Conservation (phyloP, 2,888 invertebrate species). For the Latrodectus hesperus region DNA sequence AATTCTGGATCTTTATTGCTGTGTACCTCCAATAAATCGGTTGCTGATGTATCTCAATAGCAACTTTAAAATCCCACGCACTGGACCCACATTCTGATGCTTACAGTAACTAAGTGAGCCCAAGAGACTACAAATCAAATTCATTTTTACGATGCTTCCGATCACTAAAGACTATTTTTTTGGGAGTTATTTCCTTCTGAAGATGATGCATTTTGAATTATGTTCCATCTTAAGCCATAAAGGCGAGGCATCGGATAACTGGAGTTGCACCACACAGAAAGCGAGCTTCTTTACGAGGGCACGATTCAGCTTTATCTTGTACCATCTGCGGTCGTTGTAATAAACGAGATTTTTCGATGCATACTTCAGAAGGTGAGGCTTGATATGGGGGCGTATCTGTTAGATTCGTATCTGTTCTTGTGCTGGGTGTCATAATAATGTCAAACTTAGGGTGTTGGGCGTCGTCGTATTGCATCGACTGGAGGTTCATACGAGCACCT, state of each 20-base stretch:
- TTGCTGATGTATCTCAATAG: too few species aligned
- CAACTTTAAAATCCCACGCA: too few species aligned
- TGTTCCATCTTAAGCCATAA: conserved; percentile 5
- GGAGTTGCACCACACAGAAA: too few species aligned
- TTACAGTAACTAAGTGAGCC: too few species aligned
- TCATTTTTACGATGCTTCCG: too few species aligned
- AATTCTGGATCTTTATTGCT: too few species aligned
- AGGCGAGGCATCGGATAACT: background rate
- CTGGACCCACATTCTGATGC: too few species aligned
- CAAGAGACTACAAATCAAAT: too few species aligned
- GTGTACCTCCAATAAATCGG: too few species aligned
- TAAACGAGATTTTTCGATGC: conserved; percentile 22
- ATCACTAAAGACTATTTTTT: too few species aligned
- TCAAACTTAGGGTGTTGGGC: background rate
- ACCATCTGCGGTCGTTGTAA: conserved; percentile 21
- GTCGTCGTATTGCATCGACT: background rate
- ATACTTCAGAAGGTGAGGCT: conserved; percentile 20
- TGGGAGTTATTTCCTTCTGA: too few species aligned
- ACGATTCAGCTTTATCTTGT: conserved; percentile 21
- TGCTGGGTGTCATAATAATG: background rate
- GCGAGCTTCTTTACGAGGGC: conserved; percentile 18
- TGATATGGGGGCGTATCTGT: background rate
- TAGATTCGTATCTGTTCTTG: background rate
- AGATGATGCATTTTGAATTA: conserved; percentile 8
- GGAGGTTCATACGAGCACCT: background rate